These are phyloP conservation scores for Peromyscus maniculatus DNA, from an alignment of 2,113 vertebrate species.

Conservation along the genomic window DNA sequence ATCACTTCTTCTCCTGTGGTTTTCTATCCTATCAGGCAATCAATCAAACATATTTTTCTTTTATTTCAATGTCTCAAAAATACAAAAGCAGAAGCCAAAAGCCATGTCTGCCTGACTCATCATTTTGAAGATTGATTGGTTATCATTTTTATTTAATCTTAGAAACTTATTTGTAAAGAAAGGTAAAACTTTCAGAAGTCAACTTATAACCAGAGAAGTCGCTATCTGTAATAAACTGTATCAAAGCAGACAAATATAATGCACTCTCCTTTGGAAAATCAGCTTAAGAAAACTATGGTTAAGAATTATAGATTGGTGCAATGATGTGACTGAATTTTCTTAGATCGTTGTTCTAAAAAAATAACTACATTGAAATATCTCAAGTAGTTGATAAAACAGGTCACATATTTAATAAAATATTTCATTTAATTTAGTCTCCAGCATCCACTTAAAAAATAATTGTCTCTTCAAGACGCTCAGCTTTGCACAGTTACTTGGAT, in stretches of 20 bases:
- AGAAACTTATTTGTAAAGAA: constrained; percentile 27
- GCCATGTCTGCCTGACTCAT: constrained; percentile 60
- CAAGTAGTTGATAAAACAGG: not conserved
- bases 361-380: constrained; percentile 18
- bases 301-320: not conserved
- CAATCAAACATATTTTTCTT: constrained; percentile 57
- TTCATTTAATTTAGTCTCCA: constrained; percentile 36
- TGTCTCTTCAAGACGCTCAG: not conserved
- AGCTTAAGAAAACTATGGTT: constrained; percentile 37
- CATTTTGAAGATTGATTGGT: constrained; percentile 50
- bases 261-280: not conserved
- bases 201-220: not conserved
- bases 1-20: constrained; percentile 58
- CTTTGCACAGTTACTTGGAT: not conserved
- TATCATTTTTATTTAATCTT: constrained; percentile 61
- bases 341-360: not conserved
- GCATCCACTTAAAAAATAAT: constrained; percentile 19
- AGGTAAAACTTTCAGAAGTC: constrained; percentile 16
- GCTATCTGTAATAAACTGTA: not conserved
- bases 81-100: constrained; percentile 39
- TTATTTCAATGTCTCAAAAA: constrained; percentile 45
- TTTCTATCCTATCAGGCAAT: constrained; percentile 52
- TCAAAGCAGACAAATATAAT: not conserved
- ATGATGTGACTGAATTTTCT: constrained; percentile 28
- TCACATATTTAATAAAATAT: not conserved